phyloP scores from a whole-genome alignment of 2,888 invertebrate species.

The Pterostichus niger region DNA sequence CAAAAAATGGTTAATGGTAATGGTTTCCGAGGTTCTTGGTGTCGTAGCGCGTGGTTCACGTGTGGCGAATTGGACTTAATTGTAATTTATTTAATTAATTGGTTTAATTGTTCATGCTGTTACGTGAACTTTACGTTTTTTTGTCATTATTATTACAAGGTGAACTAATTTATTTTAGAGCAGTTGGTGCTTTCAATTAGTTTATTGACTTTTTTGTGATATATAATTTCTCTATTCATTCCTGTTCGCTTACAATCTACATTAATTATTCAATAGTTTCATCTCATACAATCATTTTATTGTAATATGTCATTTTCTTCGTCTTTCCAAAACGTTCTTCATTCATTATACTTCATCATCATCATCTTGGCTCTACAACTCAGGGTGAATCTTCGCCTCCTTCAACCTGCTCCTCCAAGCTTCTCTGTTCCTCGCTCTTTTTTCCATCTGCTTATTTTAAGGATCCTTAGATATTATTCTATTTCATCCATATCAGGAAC shows the following conservation, averaged over 20 bases:
- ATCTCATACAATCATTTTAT: no score
- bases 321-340: no score
- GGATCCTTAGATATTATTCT: not conserved
- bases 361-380: no score
- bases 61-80: not conserved
- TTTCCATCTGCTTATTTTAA: no score
- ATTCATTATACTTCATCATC: no score
- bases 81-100: conserved; percentile 2
- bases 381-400: not conserved
- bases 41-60: not conserved
- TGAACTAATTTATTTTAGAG: not conserved
- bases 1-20: not conserved
- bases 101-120: not conserved
- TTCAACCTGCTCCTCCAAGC: not conserved
- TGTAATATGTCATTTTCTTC: no score
- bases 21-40: not conserved
- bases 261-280: no score
- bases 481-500: not conserved
- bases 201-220: no score
- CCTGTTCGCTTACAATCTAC: no score
- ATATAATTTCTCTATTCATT: no score
- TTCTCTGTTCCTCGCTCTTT: conserved; percentile 3
- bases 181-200: not conserved
- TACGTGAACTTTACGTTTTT: not conserved
- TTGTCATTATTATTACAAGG: not conserved